phyloP scores from a whole-genome alignment of 1,140 invertebrate genomes.

The Vanessa tameamea region DNA sequence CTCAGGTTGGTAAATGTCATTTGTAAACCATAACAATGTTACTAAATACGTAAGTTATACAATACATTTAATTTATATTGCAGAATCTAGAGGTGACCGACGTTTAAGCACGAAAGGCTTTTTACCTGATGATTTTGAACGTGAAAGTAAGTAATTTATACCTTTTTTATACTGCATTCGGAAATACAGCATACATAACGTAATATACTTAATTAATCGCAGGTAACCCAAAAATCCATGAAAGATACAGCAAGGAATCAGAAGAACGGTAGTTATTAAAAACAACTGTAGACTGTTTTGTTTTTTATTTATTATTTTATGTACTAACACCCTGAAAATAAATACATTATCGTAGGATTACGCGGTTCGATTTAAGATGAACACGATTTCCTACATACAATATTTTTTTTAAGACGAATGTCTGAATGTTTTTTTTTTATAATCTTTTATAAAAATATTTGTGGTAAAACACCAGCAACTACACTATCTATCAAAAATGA shows the following conservation, averaged over 20 bases:
- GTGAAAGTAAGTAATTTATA: slow-evolving; percentile 45
- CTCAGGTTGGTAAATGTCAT: slow-evolving; percentile 20
- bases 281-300: too few relatives aligned
- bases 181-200: not conserved
- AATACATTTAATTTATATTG: slow-evolving; percentile 17
- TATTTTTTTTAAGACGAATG: too few relatives aligned
- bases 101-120: slow-evolving; percentile 53
- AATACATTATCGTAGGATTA: too few relatives aligned
- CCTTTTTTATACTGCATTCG: not conserved
- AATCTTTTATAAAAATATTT: too few relatives aligned
- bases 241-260: slow-evolving; percentile 26
- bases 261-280: slow-evolving; percentile 26
- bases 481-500: too few relatives aligned
- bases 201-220: slow-evolving; percentile 9
- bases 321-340: too few relatives aligned
- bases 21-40: too few relatives aligned
- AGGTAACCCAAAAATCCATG: slow-evolving; percentile 38
- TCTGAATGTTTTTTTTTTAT: too few relatives aligned
- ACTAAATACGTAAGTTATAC: not conserved
- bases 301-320: too few relatives aligned
- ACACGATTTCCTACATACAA: too few relatives aligned
- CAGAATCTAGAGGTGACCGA: slow-evolving; percentile 42
- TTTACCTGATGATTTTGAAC: slow-evolving; percentile 52
- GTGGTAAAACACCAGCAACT: too few relatives aligned
- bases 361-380: too few relatives aligned